Evolutionary conservation across 2,113 vertebrate genomes (phyloP).

Genomic region (Heterocephalus glaber): DNA sequence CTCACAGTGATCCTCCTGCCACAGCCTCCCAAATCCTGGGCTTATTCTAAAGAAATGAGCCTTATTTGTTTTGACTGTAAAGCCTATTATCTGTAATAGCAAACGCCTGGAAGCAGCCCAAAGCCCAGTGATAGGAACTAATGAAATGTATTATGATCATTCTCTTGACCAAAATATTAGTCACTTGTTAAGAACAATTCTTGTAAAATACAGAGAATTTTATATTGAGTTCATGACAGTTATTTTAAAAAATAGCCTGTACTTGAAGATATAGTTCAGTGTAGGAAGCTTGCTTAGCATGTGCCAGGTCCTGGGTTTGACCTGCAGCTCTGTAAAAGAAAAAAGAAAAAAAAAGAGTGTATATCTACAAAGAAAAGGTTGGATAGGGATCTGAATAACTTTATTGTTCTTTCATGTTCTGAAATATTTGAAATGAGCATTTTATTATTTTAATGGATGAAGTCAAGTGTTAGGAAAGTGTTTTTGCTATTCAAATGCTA

Average conservation of each 20-base stretch:
- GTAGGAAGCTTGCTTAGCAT: background rate
- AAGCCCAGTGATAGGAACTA: background rate
- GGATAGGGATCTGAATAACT: background rate
- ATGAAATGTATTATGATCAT: background rate
- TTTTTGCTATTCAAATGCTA: background rate
- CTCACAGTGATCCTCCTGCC: background rate
- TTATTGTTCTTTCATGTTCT: background rate
- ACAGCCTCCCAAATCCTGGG: background rate
- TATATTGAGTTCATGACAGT: background rate
- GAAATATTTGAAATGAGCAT: slow-evolving; percentile 23
- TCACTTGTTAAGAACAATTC: slow-evolving; percentile 7
- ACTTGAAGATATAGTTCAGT: background rate
- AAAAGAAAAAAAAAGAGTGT: no score
- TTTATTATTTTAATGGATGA: slow-evolving; percentile 6
- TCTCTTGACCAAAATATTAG: background rate
- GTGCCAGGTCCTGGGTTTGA: background rate
- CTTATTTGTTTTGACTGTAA: background rate
- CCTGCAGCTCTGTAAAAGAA: background rate
- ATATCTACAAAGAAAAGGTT: background rate
- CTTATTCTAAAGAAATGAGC: slow-evolving; percentile 22
- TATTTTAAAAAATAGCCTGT: background rate
- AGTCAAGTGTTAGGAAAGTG: background rate
- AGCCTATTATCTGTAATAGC: background rate
- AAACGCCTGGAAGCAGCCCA: background rate
- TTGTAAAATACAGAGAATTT: background rate